A percentile compares a stretch with the other conserved stretches of the same genome.
phyloP scores from a whole-genome alignment of 92 coral and sea anemone genomes.

The Virgularia gustaviana region DNA sequence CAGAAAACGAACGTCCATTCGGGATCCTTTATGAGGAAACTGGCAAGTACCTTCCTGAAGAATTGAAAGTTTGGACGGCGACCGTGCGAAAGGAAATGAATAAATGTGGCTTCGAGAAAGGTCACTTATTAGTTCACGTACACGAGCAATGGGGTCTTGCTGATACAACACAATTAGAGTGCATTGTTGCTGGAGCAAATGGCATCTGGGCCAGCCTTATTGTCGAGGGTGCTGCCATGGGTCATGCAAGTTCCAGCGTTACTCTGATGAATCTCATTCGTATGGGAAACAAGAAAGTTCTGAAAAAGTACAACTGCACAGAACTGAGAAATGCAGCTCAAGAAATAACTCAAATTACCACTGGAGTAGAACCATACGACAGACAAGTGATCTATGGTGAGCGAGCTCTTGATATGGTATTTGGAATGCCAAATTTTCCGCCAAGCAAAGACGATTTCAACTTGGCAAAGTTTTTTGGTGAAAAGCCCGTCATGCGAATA shows the following conservation, averaged over 20 bases:
- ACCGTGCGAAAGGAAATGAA: conserved; percentile 69
- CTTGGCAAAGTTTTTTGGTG: conserved; percentile 63
- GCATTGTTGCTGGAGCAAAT: conserved; percentile 67
- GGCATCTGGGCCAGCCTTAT: conserved; percentile 82
- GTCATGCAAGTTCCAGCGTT: conserved; percentile 66
- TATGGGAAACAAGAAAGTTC: conserved; percentile 53
- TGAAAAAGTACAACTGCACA: conserved; percentile 52
- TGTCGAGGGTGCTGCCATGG: conserved; percentile 73
- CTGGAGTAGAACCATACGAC: conserved; percentile 53
- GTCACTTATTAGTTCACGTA: conserved; percentile 68
- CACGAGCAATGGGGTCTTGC: conserved; percentile 72
- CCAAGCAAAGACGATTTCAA: conserved; percentile 62
- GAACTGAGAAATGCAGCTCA: conserved; percentile 64
- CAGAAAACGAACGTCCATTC: conserved; percentile 53
- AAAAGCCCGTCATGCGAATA: conserved; percentile 50
- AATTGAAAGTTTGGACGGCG: conserved; percentile 68
- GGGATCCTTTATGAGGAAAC: conserved; percentile 62
- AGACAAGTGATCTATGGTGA: conserved; percentile 55
- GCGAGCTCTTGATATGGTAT: conserved; percentile 58
- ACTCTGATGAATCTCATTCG: conserved; percentile 67
- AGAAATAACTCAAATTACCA: conserved; percentile 53
- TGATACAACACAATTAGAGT: conserved; percentile 60
- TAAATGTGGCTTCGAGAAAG: conserved; percentile 46
- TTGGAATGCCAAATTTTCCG: conserved; percentile 56
- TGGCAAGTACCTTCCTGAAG: conserved; percentile 72